Percentiles rank a stretch among this genome's conserved stretches.
These are phyloP conservation scores for Athripsodes cinereus DNA, from an alignment of 2,888 invertebrate species.

Conservation along the genomic window DNA sequence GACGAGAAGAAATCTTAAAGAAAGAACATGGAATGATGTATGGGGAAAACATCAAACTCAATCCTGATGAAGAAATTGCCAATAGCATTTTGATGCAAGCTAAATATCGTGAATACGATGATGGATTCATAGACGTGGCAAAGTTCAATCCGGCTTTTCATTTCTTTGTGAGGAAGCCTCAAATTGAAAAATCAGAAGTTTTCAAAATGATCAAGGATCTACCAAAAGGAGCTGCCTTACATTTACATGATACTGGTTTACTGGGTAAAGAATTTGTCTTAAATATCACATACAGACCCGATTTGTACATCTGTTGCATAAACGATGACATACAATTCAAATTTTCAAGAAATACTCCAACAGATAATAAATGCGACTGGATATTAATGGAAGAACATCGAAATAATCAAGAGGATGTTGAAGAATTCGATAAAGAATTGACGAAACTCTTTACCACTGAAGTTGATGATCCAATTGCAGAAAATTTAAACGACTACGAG, in stretches of 20 bases:
- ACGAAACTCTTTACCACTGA: constrained; percentile 51
- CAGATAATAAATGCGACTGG: constrained; percentile 36
- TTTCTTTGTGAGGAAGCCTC: constrained; percentile 54
- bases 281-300: constrained; percentile 52
- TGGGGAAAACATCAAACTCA: constrained; percentile 49
- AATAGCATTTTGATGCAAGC: constrained; percentile 55
- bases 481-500: constrained; percentile 48
- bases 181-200: constrained; percentile 57
- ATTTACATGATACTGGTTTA: constrained; percentile 62
- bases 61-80: constrained; percentile 44
- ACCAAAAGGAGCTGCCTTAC: constrained; percentile 71
- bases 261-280: constrained; percentile 56
- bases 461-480: constrained; percentile 42
- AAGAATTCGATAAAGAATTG: constrained; percentile 48
- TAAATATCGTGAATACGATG: constrained; percentile 50
- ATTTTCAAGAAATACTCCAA: constrained; percentile 35
- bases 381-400: constrained; percentile 42
- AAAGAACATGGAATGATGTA: constrained; percentile 44
- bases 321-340: neutral
- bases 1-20: constrained; percentile 42
- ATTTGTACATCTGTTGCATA: neutral
- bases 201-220: constrained; percentile 59
- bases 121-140: constrained; percentile 49
- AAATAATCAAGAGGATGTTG: constrained; percentile 37
- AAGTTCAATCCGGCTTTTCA: constrained; percentile 60